These are phyloP conservation scores for Hirtodrosophila cameraria DNA, from an alignment of 2,888 invertebrate genomes.

Conservation along the genomic window DNA sequence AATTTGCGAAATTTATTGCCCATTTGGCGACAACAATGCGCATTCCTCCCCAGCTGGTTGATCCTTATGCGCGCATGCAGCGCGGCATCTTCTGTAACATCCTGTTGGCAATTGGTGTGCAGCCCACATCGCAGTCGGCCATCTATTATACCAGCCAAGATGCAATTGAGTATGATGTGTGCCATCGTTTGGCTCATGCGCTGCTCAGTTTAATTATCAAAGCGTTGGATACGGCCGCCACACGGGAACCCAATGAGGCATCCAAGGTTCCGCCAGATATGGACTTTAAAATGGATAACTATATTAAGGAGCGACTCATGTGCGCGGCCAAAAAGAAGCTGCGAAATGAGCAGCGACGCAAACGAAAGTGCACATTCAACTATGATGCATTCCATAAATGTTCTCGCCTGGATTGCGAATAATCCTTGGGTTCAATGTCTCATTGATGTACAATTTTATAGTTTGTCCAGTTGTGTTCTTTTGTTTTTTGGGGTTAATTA, in stretches of 20 bases:
- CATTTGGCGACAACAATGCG: conserved; percentile 80
- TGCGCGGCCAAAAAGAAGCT: conserved; percentile 80
- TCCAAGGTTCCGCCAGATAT: conserved; percentile 43
- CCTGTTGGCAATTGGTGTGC: conserved; percentile 76
- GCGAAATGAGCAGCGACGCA: conserved; percentile 59
- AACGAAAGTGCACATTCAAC: conserved; percentile 30
- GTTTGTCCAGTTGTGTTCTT: conserved; percentile 10
- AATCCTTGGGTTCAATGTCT: conserved; percentile 1
- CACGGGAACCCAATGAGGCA: conserved; percentile 57
- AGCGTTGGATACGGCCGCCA: conserved; percentile 75
- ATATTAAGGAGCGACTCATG: conserved; percentile 79
- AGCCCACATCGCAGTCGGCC: conserved; percentile 71
- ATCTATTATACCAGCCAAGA: conserved; percentile 78
- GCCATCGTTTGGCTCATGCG: conserved; percentile 79
- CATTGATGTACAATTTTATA: neutral
- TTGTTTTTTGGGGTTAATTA: neutral
- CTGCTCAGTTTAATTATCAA: conserved; percentile 79
- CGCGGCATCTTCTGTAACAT: conserved; percentile 81
- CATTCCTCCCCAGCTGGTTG: conserved; percentile 73
- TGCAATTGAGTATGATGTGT: conserved; percentile 77
- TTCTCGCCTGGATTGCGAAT: conserved; percentile 54
- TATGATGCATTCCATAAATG: conserved; percentile 56
- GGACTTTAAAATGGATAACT: conserved; percentile 79
- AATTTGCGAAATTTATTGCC: conserved; percentile 78
- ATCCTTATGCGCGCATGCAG: conserved; percentile 81